Conservation (phyloP, 1,140 invertebrate genomes). For the Bombyx mandarina region DNA sequence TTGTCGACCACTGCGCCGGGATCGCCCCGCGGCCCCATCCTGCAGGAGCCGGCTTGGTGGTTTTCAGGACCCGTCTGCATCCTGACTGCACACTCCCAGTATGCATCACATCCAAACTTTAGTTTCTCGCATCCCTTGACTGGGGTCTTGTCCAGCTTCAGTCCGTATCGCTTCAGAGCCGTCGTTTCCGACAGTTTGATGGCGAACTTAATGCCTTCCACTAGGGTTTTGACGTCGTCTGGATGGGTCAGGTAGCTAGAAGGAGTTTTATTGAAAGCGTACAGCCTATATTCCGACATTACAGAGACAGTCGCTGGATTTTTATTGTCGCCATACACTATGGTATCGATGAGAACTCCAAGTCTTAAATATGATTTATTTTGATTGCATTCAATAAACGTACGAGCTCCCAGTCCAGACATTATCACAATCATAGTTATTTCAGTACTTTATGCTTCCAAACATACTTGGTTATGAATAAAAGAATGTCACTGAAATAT, state of each 20-base stretch:
- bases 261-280: neutral
- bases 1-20: conserved; percentile 80
- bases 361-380: no score
- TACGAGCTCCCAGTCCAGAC: no score
- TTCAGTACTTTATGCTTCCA: no score
- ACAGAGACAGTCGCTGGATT: no score
- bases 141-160: conserved; percentile 80
- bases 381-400: no score
- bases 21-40: conserved; percentile 82
- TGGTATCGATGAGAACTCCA: no score
- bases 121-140: conserved; percentile 80
- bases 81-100: conserved; percentile 85
- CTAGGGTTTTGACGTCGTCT: conserved; percentile 79
- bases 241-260: conserved; percentile 61
- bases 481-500: no score
- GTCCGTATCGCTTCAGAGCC: conserved; percentile 79
- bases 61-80: conserved; percentile 86
- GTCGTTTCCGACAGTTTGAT: conserved; percentile 77
- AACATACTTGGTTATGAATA: no score
- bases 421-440: no score
- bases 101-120: conserved; percentile 81
- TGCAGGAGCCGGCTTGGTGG: conserved; percentile 87
- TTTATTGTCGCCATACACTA: no score
- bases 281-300: no score
- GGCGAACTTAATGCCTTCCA: conserved; percentile 83